phyloP scores from a whole-genome alignment of 2,113 vertebrate genomes.

The Uropsilus gracilis region DNA sequence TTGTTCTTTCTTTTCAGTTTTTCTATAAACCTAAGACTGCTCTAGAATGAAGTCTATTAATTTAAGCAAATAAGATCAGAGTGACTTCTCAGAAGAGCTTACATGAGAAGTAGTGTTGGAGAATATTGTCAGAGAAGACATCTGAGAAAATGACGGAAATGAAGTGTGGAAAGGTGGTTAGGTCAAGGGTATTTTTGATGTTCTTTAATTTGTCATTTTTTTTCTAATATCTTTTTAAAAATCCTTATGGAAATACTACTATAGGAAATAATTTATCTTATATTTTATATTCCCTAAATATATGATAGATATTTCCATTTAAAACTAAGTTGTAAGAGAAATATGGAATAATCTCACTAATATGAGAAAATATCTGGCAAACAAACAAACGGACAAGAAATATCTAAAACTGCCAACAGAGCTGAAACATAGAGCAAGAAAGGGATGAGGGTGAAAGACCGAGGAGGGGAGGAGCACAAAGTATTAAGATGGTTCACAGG shows the following conservation, averaged over 20 bases:
- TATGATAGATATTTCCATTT: neutral
- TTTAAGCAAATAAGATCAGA: neutral
- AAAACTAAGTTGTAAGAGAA: neutral
- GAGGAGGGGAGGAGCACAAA: no score
- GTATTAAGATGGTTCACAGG: no score
- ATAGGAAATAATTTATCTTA: neutral
- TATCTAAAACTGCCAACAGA: no score
- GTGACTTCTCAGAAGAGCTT: neutral
- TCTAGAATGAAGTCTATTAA: neutral
- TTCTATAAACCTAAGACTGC: neutral
- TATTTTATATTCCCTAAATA: neutral
- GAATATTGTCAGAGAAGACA: neutral
- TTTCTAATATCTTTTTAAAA: neutral
- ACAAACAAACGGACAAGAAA: no score
- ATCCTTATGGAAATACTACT: neutral
- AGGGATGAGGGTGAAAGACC: no score
- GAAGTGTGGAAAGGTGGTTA: neutral
- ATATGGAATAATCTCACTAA: no score
- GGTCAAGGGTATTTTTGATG: neutral
- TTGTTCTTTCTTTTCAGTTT: neutral
- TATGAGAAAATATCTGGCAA: no score
- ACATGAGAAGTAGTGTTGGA: neutral
- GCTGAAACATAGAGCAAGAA: no score
- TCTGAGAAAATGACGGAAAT: neutral
- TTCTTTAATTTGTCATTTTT: neutral